Evolutionary conservation across 2,113 vertebrate genomes (phyloP), one percentile per base, ranked within the genome.

Genomic region (Malurus cyaneus): DNA sequence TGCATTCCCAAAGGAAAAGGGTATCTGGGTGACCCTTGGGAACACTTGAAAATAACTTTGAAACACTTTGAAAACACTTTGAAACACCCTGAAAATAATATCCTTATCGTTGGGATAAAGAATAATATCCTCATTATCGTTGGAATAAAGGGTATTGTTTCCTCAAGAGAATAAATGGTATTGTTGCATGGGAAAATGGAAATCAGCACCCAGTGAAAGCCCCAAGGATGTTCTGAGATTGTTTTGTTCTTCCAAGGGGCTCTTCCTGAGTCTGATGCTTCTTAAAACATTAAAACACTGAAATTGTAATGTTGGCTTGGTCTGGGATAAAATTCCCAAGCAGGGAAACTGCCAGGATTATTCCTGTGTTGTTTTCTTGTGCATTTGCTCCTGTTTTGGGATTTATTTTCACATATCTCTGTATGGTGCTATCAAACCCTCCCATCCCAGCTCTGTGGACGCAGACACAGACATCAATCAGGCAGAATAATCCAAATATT

Each of bases 231-330:
- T 81, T 80, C 19, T 71, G 69, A 28, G 11, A 36, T 0, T 4
- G 19, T 11, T 44, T 49, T 39, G n/a, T 12, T 19, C n/a, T 60
- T 47, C 44, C 2, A 26, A 0, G 1, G 17, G 12, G 2, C 54
- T 73, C 25, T 19, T 69, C 54, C 56, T 64, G 17, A 34, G 20
- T 20, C 46, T 39, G 72, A 17, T 53, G 20, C 5, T 77, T 18
- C 64, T 53, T 14, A 32, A 41, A 72, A 9, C 1, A 1, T 61
- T 14, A 11, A 39, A 11, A 39, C 52, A 23, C 21, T n/a, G 59
- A 28, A 47, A 71, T 12, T 34, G 77, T 5, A 19, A 5, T 5
- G 8, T 2, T 36, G 39, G 47, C 24, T 46, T 74, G 31, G n/a
- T 17, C 49, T n/a, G 12, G 28, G 8, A 12, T 13, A 20, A 53